Conservation (phyloP, 2,797 vertebrate genomes). For the Ceryle rudis region DNA sequence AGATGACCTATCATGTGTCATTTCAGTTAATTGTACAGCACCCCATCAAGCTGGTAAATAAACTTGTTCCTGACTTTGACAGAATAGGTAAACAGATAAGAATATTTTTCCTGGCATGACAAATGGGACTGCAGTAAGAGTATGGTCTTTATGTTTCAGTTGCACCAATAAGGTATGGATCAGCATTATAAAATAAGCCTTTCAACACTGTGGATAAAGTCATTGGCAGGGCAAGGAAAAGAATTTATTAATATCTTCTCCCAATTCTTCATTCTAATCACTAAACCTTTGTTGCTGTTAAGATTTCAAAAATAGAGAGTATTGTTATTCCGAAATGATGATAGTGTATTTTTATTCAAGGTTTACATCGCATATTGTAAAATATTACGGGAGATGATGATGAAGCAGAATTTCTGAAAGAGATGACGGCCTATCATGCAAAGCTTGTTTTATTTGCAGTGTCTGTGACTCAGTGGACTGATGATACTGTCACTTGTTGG, state of each 20-base stretch:
- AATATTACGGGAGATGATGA: background rate
- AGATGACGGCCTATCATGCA: background rate
- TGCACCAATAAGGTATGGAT: background rate
- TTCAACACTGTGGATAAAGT: background rate
- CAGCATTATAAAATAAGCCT: background rate
- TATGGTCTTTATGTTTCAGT: background rate
- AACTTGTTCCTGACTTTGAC: background rate
- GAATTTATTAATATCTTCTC: background rate
- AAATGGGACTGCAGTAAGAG: background rate
- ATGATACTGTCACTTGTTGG: background rate
- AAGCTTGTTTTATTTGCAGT: background rate
- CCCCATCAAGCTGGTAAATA: background rate
- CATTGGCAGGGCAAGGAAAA: background rate
- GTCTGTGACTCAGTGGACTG: slow-evolving; percentile 7
- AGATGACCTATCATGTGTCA: background rate
- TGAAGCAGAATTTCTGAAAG: slow-evolving; percentile 4
- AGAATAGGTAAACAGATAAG: background rate
- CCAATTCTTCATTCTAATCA: background rate
- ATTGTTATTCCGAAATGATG: background rate
- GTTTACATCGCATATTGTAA: background rate
- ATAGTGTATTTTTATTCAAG: background rate
- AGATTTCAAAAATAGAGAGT: background rate
- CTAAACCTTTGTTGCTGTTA: background rate
- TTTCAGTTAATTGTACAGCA: background rate
- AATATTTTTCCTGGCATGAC: background rate